Base-by-base conservation (phyloP, 2,797 vertebrate species). In the Gymnoscopelus microlampas region DNA sequence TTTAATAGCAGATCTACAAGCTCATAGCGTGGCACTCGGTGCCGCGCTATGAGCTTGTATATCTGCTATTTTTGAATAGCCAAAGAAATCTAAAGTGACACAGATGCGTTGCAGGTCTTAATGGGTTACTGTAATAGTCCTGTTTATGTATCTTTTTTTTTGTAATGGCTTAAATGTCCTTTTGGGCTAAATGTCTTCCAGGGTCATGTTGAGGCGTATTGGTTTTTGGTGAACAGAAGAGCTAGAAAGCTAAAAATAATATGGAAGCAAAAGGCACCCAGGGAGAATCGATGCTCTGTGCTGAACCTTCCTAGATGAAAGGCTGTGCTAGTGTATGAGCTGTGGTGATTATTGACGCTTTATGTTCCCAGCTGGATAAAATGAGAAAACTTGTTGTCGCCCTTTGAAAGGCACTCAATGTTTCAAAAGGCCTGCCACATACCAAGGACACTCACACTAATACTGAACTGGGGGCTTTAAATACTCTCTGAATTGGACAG, bases 211-310 rank as follows among this genome's bases (percentile, higher is more conserved):
- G 39, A 44, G 39, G 39, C 9, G 39, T 44, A 44, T 68, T 80
- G 71, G 74, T 67, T 84, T 84, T 83, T 57, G 72, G 70, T 67
- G 69, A 85, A 71, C 78, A 74, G 60, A 79, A 62, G 78, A 76
- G 76, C 80, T 64, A 29, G 86, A 68, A 84, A 83, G 73, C 84
- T 91, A 91, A 89, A 92, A 91, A 90, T 90, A 93, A 88, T 78
- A 68, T 35, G 39, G 39, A 77, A 59, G 80, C 81, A 85, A 91
- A 88, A 76, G 66, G 78, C 77, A 76, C 68, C 68, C 14, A 65
- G 77, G 69, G 75, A 85, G 78, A 91, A 91, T 91, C 86, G 12
- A 88, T 90, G 89, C 79, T 77, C 65, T 79, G 70, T n/a, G 55
- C 68, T 67, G 70, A 70, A 84, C 70, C 65, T n/a, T 26, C 44